phyloP scores from a whole-genome alignment of 2,797 vertebrate genomes.

The Cossypha polioptera region DNA sequence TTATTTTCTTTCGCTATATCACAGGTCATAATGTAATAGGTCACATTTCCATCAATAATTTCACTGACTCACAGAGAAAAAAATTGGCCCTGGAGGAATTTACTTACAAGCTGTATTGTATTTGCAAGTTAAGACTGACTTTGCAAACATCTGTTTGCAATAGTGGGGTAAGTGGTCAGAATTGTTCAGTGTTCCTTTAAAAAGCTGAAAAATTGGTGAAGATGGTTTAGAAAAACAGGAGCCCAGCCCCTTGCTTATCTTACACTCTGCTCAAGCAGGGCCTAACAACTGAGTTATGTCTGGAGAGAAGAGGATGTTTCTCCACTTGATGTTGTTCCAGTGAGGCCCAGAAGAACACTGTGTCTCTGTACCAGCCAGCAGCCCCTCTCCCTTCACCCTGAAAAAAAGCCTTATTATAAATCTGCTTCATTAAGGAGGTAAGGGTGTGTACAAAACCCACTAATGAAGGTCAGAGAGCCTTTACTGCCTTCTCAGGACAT shows the following conservation, averaged over 20 bases:
- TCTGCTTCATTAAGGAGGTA: neutral
- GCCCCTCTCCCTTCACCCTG: neutral
- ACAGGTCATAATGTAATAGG: neutral
- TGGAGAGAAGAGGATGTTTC: neutral
- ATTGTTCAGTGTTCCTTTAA: neutral
- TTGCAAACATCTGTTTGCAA: neutral
- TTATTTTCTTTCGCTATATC: neutral
- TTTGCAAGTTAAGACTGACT: neutral
- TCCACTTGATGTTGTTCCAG: neutral
- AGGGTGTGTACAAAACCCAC: rapidly evolving
- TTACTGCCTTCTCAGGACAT: neutral
- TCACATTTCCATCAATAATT: neutral
- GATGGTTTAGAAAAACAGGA: neutral
- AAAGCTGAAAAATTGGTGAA: neutral
- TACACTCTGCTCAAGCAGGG: neutral
- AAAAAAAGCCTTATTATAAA: neutral
- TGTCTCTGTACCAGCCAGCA: neutral
- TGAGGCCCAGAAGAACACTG: neutral
- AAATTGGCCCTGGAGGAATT: neutral
- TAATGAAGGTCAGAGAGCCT: neutral
- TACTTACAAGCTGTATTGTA: neutral
- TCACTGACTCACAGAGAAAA: neutral
- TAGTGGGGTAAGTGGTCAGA: neutral
- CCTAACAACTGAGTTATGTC: neutral
- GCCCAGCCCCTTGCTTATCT: too few species aligned